Evolutionary conservation across 2,888 invertebrate genomes (phyloP), one percentile per base, ranked within the genome.

Genomic region (Blastobasis lacticolella): DNA sequence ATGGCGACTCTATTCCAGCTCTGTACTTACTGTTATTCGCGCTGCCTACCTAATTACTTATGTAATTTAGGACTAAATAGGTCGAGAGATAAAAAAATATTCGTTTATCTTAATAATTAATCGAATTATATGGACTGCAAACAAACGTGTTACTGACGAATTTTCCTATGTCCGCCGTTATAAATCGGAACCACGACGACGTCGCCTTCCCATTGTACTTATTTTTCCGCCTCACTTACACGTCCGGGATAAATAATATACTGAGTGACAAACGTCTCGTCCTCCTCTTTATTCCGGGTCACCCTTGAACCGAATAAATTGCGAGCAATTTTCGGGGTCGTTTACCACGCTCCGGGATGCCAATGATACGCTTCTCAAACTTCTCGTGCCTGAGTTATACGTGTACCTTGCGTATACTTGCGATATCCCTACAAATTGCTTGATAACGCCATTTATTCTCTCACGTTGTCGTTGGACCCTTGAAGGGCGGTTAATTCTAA

Each of bases 261-360:
- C 75, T 72, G 78, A 79, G 78, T 83, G 82, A 81, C 78, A 81
- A 83, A 78, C 75, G 77, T 74, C 71, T 73, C 71, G 73, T 73
- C 52, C 54, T 73, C 50, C 54, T 75, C 77, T 80, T 79, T 78
- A 78, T 78, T 79, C 77, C 66, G 76, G 81, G 81, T 81, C 79
- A 82, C 79, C 79, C 81, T 78, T 77, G 81, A 82, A 82, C 76
- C 73, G 74, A 77, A 83, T 82, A 86, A 82, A 85, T 84, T 82
- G 82, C 73, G 61, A 66, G 75, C 79, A 80, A 84, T 84, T 84
- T 85, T 82, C 78, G 76, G 81, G 75, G 69, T 81, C 80, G 78
- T 83, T 81, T 79, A 71, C 78, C 63, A 78, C 81, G 79, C 78
- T 69, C 73, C 78, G 78, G 79, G 77, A 73, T 71, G 75, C 76